These are phyloP conservation scores for Caenorhabditis inopinata DNA, from an alignment of 1,140 invertebrate species.

Conservation along the genomic window DNA sequence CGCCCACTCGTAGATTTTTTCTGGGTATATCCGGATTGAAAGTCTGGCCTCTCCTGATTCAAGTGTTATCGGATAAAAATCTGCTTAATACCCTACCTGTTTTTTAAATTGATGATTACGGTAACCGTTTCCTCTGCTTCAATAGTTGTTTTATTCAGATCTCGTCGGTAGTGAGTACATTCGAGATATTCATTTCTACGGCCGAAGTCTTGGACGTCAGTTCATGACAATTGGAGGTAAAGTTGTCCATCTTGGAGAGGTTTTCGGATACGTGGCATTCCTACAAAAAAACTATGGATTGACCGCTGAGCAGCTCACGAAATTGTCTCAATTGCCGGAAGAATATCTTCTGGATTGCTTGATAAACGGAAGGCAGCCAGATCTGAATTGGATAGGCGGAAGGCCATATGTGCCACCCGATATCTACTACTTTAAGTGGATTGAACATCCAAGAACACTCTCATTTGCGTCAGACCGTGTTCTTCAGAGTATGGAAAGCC, in stretches of 20 bases:
- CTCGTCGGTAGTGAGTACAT: constrained; percentile 65
- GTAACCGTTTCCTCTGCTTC: too few species aligned
- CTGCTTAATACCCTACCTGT: too few species aligned
- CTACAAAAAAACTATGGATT: constrained; percentile 66
- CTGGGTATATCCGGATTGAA: too few species aligned
- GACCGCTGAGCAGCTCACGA: constrained; percentile 64
- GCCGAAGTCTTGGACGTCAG: constrained; percentile 58
- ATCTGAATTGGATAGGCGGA: constrained; percentile 66
- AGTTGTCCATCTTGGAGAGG: constrained; percentile 65
- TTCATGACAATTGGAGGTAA: constrained; percentile 66
- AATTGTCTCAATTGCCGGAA: constrained; percentile 63
- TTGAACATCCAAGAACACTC: constrained; percentile 64
- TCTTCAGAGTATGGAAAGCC: constrained; percentile 62
- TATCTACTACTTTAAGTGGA: constrained; percentile 67
- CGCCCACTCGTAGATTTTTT: too few species aligned
- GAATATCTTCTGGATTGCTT: constrained; percentile 65
- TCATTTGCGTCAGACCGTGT: constrained; percentile 64
- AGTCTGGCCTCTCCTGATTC: too few species aligned
- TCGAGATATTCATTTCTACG: constrained; percentile 66
- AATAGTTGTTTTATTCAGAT: constrained; percentile 53
- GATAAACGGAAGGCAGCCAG: constrained; percentile 65
- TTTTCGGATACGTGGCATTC: constrained; percentile 65
- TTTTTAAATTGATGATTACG: too few species aligned
- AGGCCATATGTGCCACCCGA: constrained; percentile 64
- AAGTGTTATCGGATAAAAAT: too few species aligned